A percentile compares a stretch with the other conserved stretches of the same genome.
phyloP scores from a whole-genome alignment of 2,888 invertebrate genomes.

The Polyommatus icarus region DNA sequence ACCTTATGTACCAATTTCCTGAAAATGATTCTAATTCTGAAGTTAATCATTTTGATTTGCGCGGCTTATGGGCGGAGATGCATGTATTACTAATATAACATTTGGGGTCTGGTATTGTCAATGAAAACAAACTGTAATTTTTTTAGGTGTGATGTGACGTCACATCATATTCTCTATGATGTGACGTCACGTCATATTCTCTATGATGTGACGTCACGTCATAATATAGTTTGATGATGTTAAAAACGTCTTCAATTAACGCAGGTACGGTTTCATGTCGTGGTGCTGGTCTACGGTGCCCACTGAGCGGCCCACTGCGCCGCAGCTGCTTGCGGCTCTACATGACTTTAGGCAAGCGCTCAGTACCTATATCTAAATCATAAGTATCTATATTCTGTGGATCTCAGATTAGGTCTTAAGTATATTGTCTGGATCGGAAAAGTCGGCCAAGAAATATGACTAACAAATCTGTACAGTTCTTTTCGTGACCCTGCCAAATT shows the following conservation, averaged over 20 bases:
- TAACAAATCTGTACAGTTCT: not conserved
- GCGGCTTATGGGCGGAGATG: too few relatives aligned
- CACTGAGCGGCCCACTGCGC: conserved; percentile 84
- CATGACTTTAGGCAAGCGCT: conserved; percentile 87
- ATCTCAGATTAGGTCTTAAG: not conserved
- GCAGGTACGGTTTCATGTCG: conserved; percentile 86
- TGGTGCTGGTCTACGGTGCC: conserved; percentile 86
- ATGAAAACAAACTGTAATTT: too few relatives aligned
- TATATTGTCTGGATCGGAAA: not conserved
- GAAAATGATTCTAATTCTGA: too few relatives aligned
- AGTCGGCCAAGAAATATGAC: not conserved
- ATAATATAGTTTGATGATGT: too few relatives aligned
- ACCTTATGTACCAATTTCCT: too few relatives aligned
- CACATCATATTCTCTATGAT: too few relatives aligned
- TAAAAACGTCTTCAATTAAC: conserved; percentile 35
- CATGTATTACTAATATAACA: too few relatives aligned
- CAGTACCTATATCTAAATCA: conserved; percentile 82
- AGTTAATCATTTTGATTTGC: too few relatives aligned
- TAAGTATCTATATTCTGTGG: not conserved
- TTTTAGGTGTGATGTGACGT: too few relatives aligned
- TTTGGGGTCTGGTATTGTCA: too few relatives aligned
- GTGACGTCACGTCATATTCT: too few relatives aligned
- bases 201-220: too few relatives aligned
- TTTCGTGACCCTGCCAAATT: not conserved
- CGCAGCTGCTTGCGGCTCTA: conserved; percentile 85